Evolutionary conservation across 2,113 vertebrate genomes (phyloP).

Genomic region (Periophthalmodon schlosseri): DNA sequence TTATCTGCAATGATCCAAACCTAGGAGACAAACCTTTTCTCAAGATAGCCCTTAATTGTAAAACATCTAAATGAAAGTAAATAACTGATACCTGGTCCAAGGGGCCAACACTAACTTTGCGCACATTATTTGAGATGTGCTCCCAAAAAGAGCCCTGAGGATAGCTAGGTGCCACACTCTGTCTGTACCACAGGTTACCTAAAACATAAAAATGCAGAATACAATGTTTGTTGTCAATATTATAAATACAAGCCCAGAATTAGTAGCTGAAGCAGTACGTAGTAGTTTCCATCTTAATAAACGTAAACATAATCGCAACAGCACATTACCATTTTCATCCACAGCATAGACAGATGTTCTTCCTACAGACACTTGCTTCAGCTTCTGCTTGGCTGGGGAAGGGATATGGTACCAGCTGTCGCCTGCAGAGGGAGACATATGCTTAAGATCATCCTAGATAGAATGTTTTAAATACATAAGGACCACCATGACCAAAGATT

Average conservation of each 20-base stretch:
- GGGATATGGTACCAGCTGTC: constrained; percentile 97
- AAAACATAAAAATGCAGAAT: neutral
- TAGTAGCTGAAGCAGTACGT: neutral
- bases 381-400: constrained; percentile 87
- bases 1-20: constrained; percentile 98
- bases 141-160: constrained; percentile 94
- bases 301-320: neutral
- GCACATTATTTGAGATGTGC: constrained; percentile 93
- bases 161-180: constrained; percentile 90
- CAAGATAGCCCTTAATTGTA: neutral
- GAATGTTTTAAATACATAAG: neutral
- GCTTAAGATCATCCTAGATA: neutral
- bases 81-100: constrained; percentile 87
- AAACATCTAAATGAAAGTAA: neutral
- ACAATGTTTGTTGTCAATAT: neutral
- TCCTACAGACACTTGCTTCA: constrained; percentile 93
- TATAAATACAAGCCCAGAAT: neutral
- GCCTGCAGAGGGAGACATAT: constrained; percentile 72
- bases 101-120: constrained; percentile 90
- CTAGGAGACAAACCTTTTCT: constrained; percentile 60
- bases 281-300: neutral
- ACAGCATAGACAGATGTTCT: constrained; percentile 86
- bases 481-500: neutral
- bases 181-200: constrained; percentile 93
- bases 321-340: constrained; percentile 87